A percentile compares a stretch with the other conserved stretches of the same genome.
Evolutionary conservation across 2,113 vertebrate species (phyloP).

Genomic region (Epinephelus lanceolatus): DNA sequence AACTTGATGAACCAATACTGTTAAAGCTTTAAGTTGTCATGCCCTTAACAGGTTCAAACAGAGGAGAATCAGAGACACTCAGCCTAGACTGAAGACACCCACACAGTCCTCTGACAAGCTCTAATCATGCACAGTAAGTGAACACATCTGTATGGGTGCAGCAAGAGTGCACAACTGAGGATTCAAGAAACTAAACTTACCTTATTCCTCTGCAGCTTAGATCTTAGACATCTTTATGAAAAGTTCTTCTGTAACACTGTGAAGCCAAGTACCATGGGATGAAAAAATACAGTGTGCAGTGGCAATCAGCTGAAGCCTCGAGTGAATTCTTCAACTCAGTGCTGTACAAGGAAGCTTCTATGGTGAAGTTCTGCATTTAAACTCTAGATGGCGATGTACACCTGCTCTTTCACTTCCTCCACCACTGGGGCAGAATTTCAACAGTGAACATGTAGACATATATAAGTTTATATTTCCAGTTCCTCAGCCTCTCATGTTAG

Average conservation of each 20-base stretch:
- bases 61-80: background rate
- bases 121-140: background rate
- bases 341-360: background rate
- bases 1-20: too few relatives aligned
- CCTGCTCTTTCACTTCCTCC: background rate
- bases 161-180: background rate
- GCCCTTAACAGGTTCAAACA: background rate
- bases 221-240: background rate
- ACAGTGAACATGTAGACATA: background rate
- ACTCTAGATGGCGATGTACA: constrained; percentile 66
- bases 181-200: background rate
- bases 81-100: background rate
- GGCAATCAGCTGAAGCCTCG: background rate
- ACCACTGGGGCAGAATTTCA: background rate
- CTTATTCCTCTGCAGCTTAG: background rate
- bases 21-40: too few relatives aligned
- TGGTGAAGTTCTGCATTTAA: background rate
- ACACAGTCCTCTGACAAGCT: background rate
- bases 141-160: background rate
- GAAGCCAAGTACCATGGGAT: too few relatives aligned
- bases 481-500: background rate
- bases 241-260: background rate
- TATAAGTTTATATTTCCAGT: background rate
- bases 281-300: background rate
- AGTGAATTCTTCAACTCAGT: background rate